Evolutionary conservation across 2,888 invertebrate genomes (phyloP).

Genomic region (Gymnoscelis rufifasciata): DNA sequence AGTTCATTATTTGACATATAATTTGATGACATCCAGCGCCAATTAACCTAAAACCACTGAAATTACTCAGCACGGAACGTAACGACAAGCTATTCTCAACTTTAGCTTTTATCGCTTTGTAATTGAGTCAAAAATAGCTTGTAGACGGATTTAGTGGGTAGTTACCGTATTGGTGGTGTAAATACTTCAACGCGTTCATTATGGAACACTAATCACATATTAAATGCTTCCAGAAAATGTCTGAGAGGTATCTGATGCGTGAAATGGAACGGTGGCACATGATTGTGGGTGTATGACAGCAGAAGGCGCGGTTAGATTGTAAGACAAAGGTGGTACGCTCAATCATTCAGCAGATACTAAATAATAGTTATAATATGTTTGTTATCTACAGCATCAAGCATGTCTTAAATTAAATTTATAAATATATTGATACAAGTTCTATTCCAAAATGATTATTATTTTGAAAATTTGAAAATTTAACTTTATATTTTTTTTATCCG

Average conservation of each 20-base stretch:
- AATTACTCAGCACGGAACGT: constrained; percentile 39
- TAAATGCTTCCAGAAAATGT: constrained; percentile 44
- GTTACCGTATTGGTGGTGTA: constrained; percentile 40
- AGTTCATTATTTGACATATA: constrained; percentile 9
- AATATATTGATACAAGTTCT: too few species aligned
- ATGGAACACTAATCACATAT: constrained; percentile 49
- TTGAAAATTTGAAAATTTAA: too few species aligned
- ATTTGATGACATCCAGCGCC: constrained; percentile 29
- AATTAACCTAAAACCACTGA: constrained; percentile 25
- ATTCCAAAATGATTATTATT: too few species aligned
- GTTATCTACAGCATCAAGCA: too few species aligned
- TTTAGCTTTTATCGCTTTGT: constrained; percentile 30
- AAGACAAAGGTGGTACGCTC: too few species aligned
- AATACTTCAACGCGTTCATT: constrained; percentile 50
- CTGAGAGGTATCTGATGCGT: constrained; percentile 29
- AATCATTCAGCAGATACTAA: too few species aligned
- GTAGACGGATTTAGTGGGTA: constrained; percentile 28
- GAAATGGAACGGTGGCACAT: constrained; percentile 34
- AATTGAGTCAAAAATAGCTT: constrained; percentile 36
- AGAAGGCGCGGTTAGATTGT: too few species aligned
- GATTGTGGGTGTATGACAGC: neutral
- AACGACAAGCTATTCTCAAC: constrained; percentile 17
- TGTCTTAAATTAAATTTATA: too few species aligned
- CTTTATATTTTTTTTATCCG: too few species aligned
- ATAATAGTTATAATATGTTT: too few species aligned